phyloP scores from a whole-genome alignment of 2,888 invertebrate species.

The Drosophila anceps region DNA sequence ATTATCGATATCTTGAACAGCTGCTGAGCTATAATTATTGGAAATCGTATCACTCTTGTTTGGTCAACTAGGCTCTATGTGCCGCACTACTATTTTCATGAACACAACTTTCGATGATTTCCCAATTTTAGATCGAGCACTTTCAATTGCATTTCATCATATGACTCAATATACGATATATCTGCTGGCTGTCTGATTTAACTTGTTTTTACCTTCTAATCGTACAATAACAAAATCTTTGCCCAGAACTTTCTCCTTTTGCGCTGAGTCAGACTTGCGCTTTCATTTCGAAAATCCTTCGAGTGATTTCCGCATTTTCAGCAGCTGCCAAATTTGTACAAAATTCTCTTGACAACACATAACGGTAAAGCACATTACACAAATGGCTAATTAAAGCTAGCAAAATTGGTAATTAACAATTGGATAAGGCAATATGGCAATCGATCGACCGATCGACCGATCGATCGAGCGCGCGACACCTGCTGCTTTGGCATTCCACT shows the following conservation, averaged over 20 bases:
- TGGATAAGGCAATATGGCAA: constrained; percentile 51
- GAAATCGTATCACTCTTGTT: not conserved
- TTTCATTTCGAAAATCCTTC: constrained; percentile 21
- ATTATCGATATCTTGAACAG: not conserved
- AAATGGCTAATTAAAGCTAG: constrained; percentile 71
- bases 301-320: constrained; percentile 45
- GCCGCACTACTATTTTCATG: not conserved
- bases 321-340: constrained; percentile 34
- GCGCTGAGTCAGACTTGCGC: constrained; percentile 44
- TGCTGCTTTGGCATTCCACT: constrained; percentile 68
- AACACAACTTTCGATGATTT: not conserved
- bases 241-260: constrained; percentile 33
- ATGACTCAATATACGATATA: not conserved
- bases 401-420: constrained; percentile 72
- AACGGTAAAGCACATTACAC: constrained; percentile 59
- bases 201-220: constrained; percentile 3
- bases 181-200: not conserved
- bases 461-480: constrained; percentile 47
- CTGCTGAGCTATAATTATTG: not conserved
- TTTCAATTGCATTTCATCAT: constrained; percentile 4
- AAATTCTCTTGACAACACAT: constrained; percentile 16
- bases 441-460: constrained; percentile 31
- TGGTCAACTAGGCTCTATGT: not conserved
- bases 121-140: not conserved
- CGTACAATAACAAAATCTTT: too few species aligned